Evolutionary conservation across 1,140 invertebrate genomes (phyloP), one percentile per base, ranked within the genome.

Genomic region (Calephelis virginiensis): DNA sequence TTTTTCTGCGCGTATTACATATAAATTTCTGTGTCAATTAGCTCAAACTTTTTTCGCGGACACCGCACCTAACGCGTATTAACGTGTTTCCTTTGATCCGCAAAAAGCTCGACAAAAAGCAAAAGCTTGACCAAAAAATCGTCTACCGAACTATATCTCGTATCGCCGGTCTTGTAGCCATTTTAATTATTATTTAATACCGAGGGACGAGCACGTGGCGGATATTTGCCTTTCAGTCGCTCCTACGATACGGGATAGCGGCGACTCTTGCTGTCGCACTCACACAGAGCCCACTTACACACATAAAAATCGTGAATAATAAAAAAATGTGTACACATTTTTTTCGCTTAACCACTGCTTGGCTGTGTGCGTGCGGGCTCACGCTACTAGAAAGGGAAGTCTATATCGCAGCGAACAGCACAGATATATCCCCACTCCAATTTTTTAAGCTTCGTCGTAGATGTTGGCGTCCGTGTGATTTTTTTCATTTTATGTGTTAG

Each of bases 151-250:
- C 81, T 81, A 80, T 86, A 86, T 88, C 82, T 88, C 84, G 82
- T 81, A 87, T 84, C 82, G 85, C 80, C 80, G 80, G 79, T 88
- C 84, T 88, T 89, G 86, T 88, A 90, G 85, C 86, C 88, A 89
- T 90, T 90, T 90, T 89, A 90, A 90, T 90, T 90, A 90, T 90
- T 90, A 90, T 90, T 90, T 90, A 90, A 90, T 90, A 88, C 84
- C 82, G 74, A 82, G 88, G 86, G 85, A 86, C 85, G 83, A 91
- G 88, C 88, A 91, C 88, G 88, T 91, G 88, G 88, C 85, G 85
- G 81, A 79, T 70, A 69, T 71, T 76, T 46, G 76, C 66, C 63
- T 88, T 86, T 75, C 80, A 56, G 74, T 91, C 71, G 14, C 76
- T 50, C 77, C 49, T 13, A 12, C 11, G 63, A 43, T 49, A 56